Percentiles rank a stretch among this genome's conserved stretches.
Evolutionary conservation across 2,888 invertebrate species (phyloP).

Genomic region (Mechanitis messenoides): DNA sequence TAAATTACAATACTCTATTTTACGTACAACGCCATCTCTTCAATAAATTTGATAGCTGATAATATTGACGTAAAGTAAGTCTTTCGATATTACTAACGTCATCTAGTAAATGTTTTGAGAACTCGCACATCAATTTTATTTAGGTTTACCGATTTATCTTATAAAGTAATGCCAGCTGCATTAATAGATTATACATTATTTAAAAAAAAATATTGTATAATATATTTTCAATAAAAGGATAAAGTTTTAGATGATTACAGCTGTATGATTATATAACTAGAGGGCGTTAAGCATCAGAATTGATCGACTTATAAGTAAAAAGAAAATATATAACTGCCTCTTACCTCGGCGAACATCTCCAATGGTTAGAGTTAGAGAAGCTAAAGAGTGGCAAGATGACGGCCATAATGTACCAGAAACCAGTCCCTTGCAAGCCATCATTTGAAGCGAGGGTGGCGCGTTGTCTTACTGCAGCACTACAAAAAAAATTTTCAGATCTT

Average conservation of each 20-base stretch:
- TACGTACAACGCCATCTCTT: conserved; percentile 27
- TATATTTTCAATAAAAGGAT: too few relatives aligned
- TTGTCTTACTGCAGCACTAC: conserved; percentile 38
- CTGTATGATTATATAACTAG: conserved; percentile 20
- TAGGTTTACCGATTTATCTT: too few relatives aligned
- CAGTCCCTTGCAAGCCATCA: conserved; percentile 22
- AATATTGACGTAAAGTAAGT: background rate
- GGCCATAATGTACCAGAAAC: conserved; percentile 50
- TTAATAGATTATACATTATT: too few relatives aligned
- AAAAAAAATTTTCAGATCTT: conserved; percentile 4
- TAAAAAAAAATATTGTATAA: too few relatives aligned
- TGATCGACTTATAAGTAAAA: background rate
- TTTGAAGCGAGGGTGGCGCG: conserved; percentile 34
- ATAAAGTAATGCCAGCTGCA: too few relatives aligned
- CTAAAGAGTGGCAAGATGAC: conserved; percentile 50
- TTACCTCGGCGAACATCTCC: conserved; percentile 53
- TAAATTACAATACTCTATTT: background rate
- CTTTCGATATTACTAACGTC: background rate
- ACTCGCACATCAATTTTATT: background rate
- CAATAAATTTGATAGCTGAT: background rate
- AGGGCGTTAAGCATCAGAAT: conserved; percentile 23
- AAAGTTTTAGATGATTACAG: background rate
- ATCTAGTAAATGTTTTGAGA: background rate
- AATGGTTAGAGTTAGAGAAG: conserved; percentile 32
- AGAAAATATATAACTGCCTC: background rate